These are phyloP conservation scores for Melanogrammus aeglefinus DNA, from an alignment of 2,797 vertebrate genomes.

Conservation along the genomic window DNA sequence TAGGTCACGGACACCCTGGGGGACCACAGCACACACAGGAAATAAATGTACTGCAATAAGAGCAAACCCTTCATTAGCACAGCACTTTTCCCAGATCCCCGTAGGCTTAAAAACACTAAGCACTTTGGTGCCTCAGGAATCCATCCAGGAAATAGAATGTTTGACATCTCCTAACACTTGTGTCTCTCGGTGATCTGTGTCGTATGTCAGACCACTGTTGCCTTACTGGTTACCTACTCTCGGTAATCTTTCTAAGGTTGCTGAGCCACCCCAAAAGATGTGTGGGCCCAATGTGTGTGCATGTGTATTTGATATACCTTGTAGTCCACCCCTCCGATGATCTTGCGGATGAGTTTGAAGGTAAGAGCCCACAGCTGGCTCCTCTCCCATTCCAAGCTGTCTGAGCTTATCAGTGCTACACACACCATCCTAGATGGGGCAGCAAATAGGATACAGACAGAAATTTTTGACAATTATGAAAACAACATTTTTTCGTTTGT, in stretches of 20 bases:
- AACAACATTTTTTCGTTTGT: too few relatives aligned
- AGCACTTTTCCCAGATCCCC: background rate
- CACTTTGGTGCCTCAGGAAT: background rate
- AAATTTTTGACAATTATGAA: too few relatives aligned
- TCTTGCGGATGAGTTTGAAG: constrained; percentile 92
- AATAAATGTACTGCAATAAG: background rate
- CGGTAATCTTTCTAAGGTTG: background rate
- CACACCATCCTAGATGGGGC: constrained; percentile 86
- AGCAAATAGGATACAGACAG: background rate
- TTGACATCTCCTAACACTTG: background rate
- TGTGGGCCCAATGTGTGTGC: background rate
- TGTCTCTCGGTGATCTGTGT: background rate
- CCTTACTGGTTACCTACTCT: background rate
- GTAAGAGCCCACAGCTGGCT: constrained; percentile 96
- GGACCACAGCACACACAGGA: constrained; percentile 16
- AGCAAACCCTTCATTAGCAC: background rate
- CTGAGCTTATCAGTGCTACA: constrained; percentile 88
- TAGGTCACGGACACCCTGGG: constrained; percentile 91
- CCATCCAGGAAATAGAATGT: background rate
- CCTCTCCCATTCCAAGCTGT: constrained; percentile 94
- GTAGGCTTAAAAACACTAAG: background rate
- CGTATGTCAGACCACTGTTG: background rate
- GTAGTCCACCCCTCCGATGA: constrained; percentile 98
- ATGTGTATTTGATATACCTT: constrained; percentile 76
- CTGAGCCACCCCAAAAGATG: background rate